phyloP scores from a whole-genome alignment of 2,113 vertebrate genomes.

The Rana temporaria region DNA sequence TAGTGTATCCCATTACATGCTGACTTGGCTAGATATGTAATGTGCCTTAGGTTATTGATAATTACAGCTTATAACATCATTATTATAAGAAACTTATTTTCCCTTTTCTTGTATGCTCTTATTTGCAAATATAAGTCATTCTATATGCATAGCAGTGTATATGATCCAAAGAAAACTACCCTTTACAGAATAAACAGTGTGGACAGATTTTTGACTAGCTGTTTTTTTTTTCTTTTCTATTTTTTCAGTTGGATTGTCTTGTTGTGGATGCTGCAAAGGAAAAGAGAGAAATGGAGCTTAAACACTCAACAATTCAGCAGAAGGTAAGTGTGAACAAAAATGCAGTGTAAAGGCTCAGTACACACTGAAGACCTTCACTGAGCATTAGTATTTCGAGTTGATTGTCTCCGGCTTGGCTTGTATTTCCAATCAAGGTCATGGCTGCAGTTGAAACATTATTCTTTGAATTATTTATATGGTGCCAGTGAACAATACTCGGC shows the following conservation, averaged over 20 bases:
- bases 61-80: no score
- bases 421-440: constrained; percentile 45
- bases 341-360: constrained; percentile 1
- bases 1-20: no score
- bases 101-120: no score
- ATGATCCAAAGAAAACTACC: no score
- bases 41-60: no score
- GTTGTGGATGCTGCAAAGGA: constrained; percentile 92
- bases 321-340: constrained; percentile 78
- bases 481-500: background rate
- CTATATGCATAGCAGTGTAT: no score
- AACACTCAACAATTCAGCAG: constrained; percentile 97
- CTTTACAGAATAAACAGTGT: no score
- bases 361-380: background rate
- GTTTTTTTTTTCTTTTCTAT: constrained; percentile 40
- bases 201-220: background rate
- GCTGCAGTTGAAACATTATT: constrained; percentile 23
- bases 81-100: no score
- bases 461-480: constrained; percentile 44
- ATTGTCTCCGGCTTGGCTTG: constrained; percentile 11
- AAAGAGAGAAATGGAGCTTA: constrained; percentile 95
- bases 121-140: no score
- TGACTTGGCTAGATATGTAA: no score
- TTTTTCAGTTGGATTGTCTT: constrained; percentile 91
- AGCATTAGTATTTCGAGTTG: background rate